Base-by-base conservation (phyloP, 1,140 invertebrate genomes). In the Eriosoma lanigerum region DNA sequence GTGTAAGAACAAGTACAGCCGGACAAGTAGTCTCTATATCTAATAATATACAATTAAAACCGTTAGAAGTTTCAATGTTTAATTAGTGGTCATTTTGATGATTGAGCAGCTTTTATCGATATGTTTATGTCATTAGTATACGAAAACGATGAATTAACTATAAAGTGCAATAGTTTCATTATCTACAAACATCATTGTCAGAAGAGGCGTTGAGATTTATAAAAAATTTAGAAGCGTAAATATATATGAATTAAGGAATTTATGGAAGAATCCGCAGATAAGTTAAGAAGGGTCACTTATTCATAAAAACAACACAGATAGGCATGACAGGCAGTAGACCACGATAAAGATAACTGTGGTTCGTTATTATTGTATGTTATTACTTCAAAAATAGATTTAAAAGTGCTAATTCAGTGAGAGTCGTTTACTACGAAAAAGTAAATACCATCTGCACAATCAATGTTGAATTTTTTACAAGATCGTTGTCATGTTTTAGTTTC, bases 101-200 rank as follows among this genome's bases (percentile, higher is more conserved):
- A 66, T 44, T 66, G 62, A 32, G 9, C 19, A 1, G 17, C 62
- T 21, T 66, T 44, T 46, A 17, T 44, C n/a, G 62, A 66, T 44
- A 38, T n/a, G 1, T 66, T 66, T 44, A 44, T 8, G 10, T 66
- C 32, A 44, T n/a, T 64, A 32, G 19, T 76, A 15, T 21, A 76
- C 19, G 17, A 29, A 29, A 48, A 72, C 21, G 15, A 26, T 12
- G n/a, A 19, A 6, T 58, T 78, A 29, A 29, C 48, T 13, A n/a
- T n/a, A 78, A 78, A 15, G 52, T 78, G 19, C 75, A 78, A 56
- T 0, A 78, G n/a, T 56, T 78, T 54, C 38, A 78, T 60, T 38
- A 78, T 58, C 26, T 76, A 44, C 38, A 32, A 54, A 21, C 19
- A 2, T 24, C 48, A 15, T 24, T 76, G 29, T 38, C 24, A 52